Evolutionary conservation across 35 echinoderm and acorn worm genomes (phyloP).

Genomic region (Stichopus chloronotus): DNA sequence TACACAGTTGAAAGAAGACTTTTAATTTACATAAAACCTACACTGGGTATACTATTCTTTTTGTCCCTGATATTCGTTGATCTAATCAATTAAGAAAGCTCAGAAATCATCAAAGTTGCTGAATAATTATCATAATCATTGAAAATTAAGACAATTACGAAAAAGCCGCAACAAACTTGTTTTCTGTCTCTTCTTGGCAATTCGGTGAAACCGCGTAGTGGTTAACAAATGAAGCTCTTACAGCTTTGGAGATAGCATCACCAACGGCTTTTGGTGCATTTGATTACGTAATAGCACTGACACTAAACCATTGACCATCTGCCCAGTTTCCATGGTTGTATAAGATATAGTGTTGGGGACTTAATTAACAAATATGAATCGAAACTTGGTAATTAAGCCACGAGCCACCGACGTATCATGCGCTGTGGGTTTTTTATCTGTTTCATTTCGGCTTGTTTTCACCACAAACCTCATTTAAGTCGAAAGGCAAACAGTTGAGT

Average conservation of each 20-base stretch:
- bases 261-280: neutral
- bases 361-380: conserved; percentile 55
- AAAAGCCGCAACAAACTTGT: too few species aligned
- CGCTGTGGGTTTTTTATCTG: neutral
- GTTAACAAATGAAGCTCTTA: neutral
- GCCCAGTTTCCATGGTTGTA: neutral
- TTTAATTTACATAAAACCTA: too few species aligned
- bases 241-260: neutral
- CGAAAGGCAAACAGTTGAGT: conserved; percentile 15
- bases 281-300: conserved; percentile 31
- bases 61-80: too few species aligned
- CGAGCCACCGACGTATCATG: conserved; percentile 4
- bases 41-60: too few species aligned
- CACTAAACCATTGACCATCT: conserved; percentile 23
- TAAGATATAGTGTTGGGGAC: conserved; percentile 7
- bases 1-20: too few species aligned
- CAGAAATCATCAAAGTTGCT: too few species aligned
- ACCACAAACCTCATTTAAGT: neutral
- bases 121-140: too few species aligned
- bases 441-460: conserved; percentile 16
- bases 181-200: too few species aligned
- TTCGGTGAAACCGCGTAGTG: too few species aligned
- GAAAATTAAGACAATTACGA: too few species aligned
- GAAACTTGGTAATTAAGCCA: conserved; percentile 41
- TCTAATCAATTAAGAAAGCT: too few species aligned